Evolutionary conservation across 53 echinoderm and acorn worm species (phyloP), one percentile per base, ranked within the genome.

Genomic region (Crossaster papposus): DNA sequence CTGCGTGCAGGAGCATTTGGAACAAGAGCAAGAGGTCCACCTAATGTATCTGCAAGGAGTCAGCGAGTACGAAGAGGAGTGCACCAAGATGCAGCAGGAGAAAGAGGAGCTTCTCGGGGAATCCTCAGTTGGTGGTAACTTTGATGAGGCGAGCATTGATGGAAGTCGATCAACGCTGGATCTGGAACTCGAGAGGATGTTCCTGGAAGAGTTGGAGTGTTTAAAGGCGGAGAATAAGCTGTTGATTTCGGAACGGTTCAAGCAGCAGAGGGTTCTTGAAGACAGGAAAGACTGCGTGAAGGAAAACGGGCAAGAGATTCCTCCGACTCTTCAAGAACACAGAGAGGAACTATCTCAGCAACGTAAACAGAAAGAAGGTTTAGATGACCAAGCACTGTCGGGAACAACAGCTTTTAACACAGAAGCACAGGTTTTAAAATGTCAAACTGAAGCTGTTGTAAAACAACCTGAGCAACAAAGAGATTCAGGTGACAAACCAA

Each of bases 31-130:
- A 28, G 87, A 75, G 23, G 62, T 77, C 28, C 87, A 87, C 77
- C 26, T 54, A 62, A 0, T 63, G 30, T 58, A 54, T 23, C 64
- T 87, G 20, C 29, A 37, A 58, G 36, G 34, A 20, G 77, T 77
- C 54, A 72, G 62, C 18, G 76, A 87, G 15, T 77, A 87, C 77
- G 75, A 87, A 51, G 76, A 87, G 77, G 54, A 87, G 55, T 87
- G 87, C 87, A 77, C 54, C 77, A 75, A 37, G 76, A 87, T 87
- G 87, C 76, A 87, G 63, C 58, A 76, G 54, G 87, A 87, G 77
- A 87, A 87, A 37, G 87, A 87, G 29, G 76, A 53, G 24, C 87
- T 87, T 15, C 87, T 87, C 23, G 23, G 29, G 33, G 87, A 87
- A 54, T 77, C 87, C 7, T 30, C 54, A 2, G 85, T 72, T 18